Conservation (phyloP, 2,797 vertebrate species). For the Lepidocolaptes lacrymiger region DNA sequence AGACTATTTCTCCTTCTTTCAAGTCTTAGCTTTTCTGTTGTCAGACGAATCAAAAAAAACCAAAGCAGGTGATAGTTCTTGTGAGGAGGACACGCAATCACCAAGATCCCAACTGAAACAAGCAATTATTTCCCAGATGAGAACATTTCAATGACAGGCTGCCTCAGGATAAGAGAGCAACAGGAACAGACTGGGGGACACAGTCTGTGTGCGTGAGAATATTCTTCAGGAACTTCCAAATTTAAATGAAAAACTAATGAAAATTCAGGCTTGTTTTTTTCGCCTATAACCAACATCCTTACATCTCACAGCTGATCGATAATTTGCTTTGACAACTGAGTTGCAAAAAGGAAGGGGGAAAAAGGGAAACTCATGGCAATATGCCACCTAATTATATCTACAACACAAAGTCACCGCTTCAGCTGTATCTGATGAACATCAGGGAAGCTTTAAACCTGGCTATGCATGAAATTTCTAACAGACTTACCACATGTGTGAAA, state of each 20-base stretch:
- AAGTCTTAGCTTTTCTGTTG: neutral
- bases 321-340: slow-evolving; percentile 54
- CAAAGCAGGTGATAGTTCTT: neutral
- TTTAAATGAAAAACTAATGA: neutral
- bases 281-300: neutral
- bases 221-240: neutral
- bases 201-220: neutral
- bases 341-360: neutral
- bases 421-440: slow-evolving; percentile 42
- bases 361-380: slow-evolving; percentile 31
- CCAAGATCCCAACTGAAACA: neutral
- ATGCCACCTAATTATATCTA: slow-evolving; percentile 58
- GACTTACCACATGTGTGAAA: slow-evolving; percentile 60
- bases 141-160: neutral
- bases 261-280: slow-evolving; percentile 16
- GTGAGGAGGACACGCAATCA: neutral
- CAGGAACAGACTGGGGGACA: neutral
- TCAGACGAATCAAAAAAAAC: neutral
- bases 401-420: slow-evolving; percentile 47
- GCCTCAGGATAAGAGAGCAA: neutral
- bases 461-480: slow-evolving; percentile 64
- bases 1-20: neutral
- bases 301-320: slow-evolving; percentile 27
- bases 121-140: slow-evolving; percentile 11
- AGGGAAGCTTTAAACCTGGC: slow-evolving; percentile 57